Evolutionary conservation across 1,140 invertebrate genomes (phyloP).

Genomic region (Caenorhabditis remanei): DNA sequence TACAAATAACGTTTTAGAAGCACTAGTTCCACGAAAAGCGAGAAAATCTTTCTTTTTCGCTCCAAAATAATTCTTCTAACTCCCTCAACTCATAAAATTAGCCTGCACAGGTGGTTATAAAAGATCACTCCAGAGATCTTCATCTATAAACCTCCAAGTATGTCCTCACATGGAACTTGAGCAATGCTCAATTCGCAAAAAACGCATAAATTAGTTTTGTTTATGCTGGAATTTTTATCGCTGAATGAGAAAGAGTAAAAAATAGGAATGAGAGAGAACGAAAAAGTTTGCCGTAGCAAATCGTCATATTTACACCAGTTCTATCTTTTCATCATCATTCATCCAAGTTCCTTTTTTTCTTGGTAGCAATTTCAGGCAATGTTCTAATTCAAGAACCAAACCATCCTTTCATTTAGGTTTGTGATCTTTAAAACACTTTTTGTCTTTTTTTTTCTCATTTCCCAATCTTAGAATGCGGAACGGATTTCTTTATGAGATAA

Average conservation of each 20-base stretch:
- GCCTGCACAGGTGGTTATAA: background rate
- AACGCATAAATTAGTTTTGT: conserved; percentile 52
- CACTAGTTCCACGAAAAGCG: no score
- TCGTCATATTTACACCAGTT: conserved; percentile 34
- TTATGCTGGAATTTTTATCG: conserved; percentile 26
- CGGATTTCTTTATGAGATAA: conserved; percentile 25
- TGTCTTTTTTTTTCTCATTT: background rate
- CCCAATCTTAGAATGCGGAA: background rate
- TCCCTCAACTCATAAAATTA: no score
- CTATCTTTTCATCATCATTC: background rate
- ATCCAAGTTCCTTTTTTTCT: background rate
- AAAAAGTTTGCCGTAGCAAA: conserved; percentile 13
- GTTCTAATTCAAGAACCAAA: background rate
- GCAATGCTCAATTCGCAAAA: conserved; percentile 15
- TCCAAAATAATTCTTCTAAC: no score
- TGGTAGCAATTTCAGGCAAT: background rate
- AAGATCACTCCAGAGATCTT: conserved; percentile 2
- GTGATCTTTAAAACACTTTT: conserved; percentile 7
- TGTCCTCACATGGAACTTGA: conserved; percentile 3
- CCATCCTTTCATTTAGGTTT: background rate
- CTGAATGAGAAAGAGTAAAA: background rate
- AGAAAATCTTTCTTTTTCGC: no score
- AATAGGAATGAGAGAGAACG: background rate
- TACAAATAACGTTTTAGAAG: no score
- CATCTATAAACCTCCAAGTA: background rate